Evolutionary conservation across 2,113 vertebrate genomes (phyloP), one percentile per base, ranked within the genome.

Genomic region (Fulica atra): DNA sequence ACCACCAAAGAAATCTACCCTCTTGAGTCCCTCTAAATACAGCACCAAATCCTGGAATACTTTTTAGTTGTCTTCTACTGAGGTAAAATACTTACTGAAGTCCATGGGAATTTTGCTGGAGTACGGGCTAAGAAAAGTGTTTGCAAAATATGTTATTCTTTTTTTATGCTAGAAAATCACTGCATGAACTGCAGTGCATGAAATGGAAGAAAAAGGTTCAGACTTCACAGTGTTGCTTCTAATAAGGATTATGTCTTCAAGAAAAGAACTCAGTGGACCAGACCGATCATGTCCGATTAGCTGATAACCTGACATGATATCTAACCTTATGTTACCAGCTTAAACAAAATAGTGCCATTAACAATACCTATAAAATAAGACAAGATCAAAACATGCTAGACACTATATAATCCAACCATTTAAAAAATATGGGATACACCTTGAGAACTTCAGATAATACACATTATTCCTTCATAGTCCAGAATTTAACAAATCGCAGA

Each of bases 1-100:
- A 90, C 19, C 28, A 63, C 33, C 64, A 77, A 81, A 83, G 50
- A 38, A 80, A 79, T n/a, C 51, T 71, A 10, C 36, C 28, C 36
- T 86, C 96, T 94, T 54, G 81, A 73, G 63, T 94, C 81, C 83
- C 36, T 81, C 91, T 87, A 94, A 95, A 90, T 1, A 79, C 23
- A 82, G 57, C 46, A 73, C 19, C 63, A 82, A 93, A 78, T 31
- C 29, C 42, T 73, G 26, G 88, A 70, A 65, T 25, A 53, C 12
- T 81, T 92, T 68, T 86, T 8, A 71, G 71, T 88, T 88, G 26
- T 23, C 72, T 92, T 93, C 38, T 54, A 72, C 19, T 42, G 71
- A 35, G 14, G 17, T 72, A 79, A 81, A 92, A 77, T 16, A 76
- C 25, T 61, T 53, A 57, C 13, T 21, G 40, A 85, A 92, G 44